These are phyloP conservation scores for Lepidurus couesii DNA, from an alignment of 1,140 invertebrate species.

Conservation along the genomic window DNA sequence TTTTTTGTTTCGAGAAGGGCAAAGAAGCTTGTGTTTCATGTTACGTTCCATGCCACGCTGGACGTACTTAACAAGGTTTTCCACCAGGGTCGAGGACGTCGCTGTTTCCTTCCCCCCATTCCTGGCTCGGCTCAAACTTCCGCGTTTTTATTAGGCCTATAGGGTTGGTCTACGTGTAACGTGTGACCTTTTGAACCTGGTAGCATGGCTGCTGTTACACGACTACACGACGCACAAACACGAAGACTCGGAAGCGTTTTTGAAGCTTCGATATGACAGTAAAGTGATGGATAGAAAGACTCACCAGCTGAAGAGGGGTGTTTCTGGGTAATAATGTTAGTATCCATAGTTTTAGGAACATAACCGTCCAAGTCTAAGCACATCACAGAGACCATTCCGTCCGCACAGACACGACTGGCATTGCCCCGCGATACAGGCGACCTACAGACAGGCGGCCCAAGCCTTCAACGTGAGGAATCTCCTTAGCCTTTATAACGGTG, in stretches of 20 bases:
- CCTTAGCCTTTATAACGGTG: constrained; percentile 9
- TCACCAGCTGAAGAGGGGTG: not conserved
- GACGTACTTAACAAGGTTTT: not conserved
- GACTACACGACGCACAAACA: too few species aligned
- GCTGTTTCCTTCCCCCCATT: not conserved
- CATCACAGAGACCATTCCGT: constrained; percentile 2
- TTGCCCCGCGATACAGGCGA: not conserved
- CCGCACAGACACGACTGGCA: constrained; percentile 11
- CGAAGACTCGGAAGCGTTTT: too few species aligned
- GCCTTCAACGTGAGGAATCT: constrained; percentile 18
- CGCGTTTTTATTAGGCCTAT: not conserved
- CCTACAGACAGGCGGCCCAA: not conserved
- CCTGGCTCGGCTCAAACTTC: not conserved
- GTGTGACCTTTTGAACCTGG: too few species aligned
- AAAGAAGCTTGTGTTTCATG: not conserved
- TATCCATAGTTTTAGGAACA: constrained; percentile 5
- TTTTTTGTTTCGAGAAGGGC: not conserved
- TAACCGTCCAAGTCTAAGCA: constrained; percentile 7
- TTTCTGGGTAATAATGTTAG: not conserved
- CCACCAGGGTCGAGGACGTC: not conserved
- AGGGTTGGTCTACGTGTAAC: too few species aligned
- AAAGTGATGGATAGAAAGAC: not conserved
- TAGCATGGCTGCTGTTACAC: too few species aligned
- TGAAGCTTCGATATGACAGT: too few species aligned
- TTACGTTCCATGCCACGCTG: not conserved